A percentile compares a stretch with the other conserved stretches of the same genome.
phyloP scores from a whole-genome alignment of 2,113 vertebrate genomes.

The Rhynchomys soricoides region DNA sequence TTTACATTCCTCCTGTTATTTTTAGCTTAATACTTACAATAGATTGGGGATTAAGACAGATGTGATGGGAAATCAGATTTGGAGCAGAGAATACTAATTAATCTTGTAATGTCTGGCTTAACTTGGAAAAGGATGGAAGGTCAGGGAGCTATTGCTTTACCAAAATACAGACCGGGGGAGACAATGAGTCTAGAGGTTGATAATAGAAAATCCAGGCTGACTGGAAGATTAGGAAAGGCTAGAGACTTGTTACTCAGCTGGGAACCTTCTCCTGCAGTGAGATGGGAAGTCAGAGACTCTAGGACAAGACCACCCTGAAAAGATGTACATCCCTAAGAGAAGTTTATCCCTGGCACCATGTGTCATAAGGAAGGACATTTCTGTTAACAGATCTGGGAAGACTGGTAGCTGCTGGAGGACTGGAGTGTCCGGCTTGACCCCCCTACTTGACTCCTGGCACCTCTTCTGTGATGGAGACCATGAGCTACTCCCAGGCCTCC shows the following conservation, averaged over 20 bases:
- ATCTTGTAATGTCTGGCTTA: not conserved
- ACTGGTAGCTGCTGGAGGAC: slow-evolving; percentile 46
- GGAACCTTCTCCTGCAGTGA: not conserved
- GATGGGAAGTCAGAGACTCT: not conserved
- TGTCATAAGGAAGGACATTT: not conserved
- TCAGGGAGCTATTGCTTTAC: not conserved
- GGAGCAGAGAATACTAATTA: not conserved
- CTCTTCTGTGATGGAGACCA: slow-evolving; percentile 84
- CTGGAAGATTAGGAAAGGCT: not conserved
- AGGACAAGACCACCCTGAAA: not conserved
- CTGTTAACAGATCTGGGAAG: slow-evolving; percentile 57
- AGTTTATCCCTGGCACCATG: not conserved
- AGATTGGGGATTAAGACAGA: not conserved
- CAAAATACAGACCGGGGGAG: not conserved
- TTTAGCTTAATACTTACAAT: slow-evolving; percentile 12
- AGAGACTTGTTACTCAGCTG: not conserved
- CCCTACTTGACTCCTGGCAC: slow-evolving; percentile 88
- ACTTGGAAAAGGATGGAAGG: not conserved
- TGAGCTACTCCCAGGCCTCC: slow-evolving; percentile 82
- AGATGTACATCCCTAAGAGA: slow-evolving; percentile 20
- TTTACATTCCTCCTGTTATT: not conserved
- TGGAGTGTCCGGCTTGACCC: slow-evolving; percentile 85
- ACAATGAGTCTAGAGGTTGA: slow-evolving; percentile 1
- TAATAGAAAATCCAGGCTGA: not conserved
- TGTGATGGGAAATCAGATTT: not conserved